phyloP scores from a whole-genome alignment of 1,140 invertebrate genomes.

The Zaprionus capensis region DNA sequence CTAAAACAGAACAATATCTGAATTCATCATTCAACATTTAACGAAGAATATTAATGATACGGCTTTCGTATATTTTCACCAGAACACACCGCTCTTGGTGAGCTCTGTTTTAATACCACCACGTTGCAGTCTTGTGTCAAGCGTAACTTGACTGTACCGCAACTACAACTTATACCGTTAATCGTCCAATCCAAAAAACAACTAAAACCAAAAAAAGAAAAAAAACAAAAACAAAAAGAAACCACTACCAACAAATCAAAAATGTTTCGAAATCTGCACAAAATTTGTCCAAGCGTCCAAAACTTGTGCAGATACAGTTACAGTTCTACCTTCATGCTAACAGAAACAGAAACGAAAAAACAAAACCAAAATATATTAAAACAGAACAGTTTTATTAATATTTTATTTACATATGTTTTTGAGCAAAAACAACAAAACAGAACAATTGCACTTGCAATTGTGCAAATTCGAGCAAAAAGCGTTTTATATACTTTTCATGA shows the following conservation, averaged over 20 bases:
- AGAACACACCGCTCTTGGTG: conserved; percentile 13
- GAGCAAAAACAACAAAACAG: conserved; percentile 9
- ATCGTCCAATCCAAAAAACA: conserved; percentile 29
- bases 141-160: conserved; percentile 15
- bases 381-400: conserved; percentile 46
- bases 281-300: conserved; percentile 24
- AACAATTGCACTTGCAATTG: conserved; percentile 23
- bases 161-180: not conserved
- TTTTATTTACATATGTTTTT: conserved; percentile 52
- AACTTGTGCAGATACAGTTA: conserved; percentile 30
- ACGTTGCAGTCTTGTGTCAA: conserved; percentile 11
- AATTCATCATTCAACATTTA: conserved; percentile 9
- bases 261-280: conserved; percentile 31
- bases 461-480: conserved; percentile 36
- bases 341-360: conserved; percentile 30
- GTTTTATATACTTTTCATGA: conserved; percentile 47
- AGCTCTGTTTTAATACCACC: conserved; percentile 21
- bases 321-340: conserved; percentile 20
- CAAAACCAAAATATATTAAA: conserved; percentile 29
- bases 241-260: conserved; percentile 31
- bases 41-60: not conserved
- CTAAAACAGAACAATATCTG: not conserved
- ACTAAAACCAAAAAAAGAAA: conserved; percentile 25
- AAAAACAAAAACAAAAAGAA: conserved; percentile 5
- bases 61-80: conserved; percentile 13